A percentile compares a stretch with the other conserved stretches of the same genome.
These are phyloP conservation scores for Pantelozetes paolii DNA, from an alignment of 2,888 invertebrate genomes.

Conservation along the genomic window DNA sequence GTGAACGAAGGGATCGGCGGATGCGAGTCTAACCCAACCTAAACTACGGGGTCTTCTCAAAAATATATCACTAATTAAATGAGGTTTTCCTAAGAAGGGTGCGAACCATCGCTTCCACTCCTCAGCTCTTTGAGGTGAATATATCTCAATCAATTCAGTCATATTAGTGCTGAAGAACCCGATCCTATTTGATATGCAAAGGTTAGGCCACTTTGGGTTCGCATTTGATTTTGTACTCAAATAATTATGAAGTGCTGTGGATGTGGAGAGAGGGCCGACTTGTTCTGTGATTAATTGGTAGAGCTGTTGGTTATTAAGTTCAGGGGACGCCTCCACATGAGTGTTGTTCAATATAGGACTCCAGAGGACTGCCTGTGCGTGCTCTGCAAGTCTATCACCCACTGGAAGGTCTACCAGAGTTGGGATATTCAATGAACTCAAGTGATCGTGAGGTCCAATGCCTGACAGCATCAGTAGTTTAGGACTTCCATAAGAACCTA, in stretches of 20 bases:
- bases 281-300: background rate
- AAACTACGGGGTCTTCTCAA: background rate
- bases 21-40: background rate
- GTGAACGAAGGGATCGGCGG: background rate
- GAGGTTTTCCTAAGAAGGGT: background rate
- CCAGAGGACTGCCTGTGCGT: background rate
- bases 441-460: background rate
- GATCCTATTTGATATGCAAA: no score
- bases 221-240: no score
- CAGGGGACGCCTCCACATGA: background rate
- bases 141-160: background rate
- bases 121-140: background rate
- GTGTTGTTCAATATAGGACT: background rate
- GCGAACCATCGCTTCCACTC: background rate
- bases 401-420: background rate
- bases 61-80: background rate
- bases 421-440: background rate
- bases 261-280: background rate
- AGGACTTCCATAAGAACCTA: background rate
- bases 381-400: background rate
- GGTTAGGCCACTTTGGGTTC: background rate
- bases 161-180: no score
- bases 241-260: background rate
- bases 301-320: background rate
- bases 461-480: conserved; percentile 14